Evolutionary conservation across 2,888 invertebrate genomes (phyloP).

Genomic region (Dryocosmus kuriphilus): DNA sequence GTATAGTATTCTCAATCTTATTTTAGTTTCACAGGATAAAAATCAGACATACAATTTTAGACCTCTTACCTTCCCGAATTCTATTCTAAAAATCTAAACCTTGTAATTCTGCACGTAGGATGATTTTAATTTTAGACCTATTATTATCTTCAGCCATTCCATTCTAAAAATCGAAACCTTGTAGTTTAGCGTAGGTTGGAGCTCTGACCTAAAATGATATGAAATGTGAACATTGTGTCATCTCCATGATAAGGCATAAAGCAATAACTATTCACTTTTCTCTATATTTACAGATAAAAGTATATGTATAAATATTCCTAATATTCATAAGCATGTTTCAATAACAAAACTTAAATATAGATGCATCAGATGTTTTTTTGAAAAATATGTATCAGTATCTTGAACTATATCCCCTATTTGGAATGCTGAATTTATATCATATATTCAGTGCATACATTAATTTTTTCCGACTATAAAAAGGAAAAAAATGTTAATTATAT

Average conservation of each 20-base stretch:
- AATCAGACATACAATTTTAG: background rate
- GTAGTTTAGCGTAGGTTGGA: background rate
- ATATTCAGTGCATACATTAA: background rate
- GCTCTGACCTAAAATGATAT: slow-evolving; percentile 4
- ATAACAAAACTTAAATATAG: too few species aligned
- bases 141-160: background rate
- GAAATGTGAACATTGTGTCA: background rate
- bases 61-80: background rate
- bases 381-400: too few species aligned
- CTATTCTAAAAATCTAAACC: background rate
- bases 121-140: background rate
- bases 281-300: too few species aligned
- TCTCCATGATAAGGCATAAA: background rate
- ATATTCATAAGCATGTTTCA: too few species aligned
- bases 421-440: too few species aligned
- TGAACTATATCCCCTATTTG: too few species aligned
- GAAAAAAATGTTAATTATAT: background rate
- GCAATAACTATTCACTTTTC: background rate
- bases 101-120: background rate
- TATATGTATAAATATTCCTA: too few species aligned
- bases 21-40: background rate
- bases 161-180: background rate
- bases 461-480: background rate
- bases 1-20: background rate
- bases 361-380: too few species aligned